Percentiles rank a stretch among this genome's conserved stretches.
phyloP scores from a whole-genome alignment of 1,140 invertebrate genomes.

The Heliconius hermathena region DNA sequence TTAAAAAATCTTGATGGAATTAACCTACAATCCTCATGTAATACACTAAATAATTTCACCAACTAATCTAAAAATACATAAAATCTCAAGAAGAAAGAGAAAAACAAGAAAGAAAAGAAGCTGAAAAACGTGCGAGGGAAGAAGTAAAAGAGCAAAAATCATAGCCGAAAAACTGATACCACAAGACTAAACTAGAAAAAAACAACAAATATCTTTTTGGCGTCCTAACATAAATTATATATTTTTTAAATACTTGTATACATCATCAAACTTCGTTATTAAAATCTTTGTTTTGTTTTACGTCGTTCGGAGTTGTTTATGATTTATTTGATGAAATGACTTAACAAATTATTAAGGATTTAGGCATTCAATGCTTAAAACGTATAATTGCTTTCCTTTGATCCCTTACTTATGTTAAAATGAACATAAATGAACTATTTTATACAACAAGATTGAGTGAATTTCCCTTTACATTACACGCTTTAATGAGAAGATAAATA shows the following conservation, averaged over 20 bases:
- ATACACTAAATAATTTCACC: too few species aligned
- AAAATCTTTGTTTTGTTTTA: neutral
- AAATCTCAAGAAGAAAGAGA: conserved; percentile 67
- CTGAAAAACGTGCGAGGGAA: conserved; percentile 59
- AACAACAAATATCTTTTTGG: neutral
- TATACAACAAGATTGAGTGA: conserved; percentile 1
- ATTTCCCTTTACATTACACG: neutral
- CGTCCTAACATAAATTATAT: neutral
- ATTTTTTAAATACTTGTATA: neutral
- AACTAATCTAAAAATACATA: neutral
- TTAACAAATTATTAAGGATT: conserved; percentile 1
- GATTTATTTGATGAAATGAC: conserved; percentile 15
- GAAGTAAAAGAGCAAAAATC: conserved; percentile 67
- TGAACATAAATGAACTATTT: conserved; percentile 8
- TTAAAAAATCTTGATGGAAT: too few species aligned
- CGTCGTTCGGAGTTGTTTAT: neutral
- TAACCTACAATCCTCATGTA: too few species aligned
- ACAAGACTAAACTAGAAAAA: conserved; percentile 38
- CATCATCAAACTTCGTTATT: neutral
- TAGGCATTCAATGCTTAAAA: neutral
- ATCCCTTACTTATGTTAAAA: neutral
- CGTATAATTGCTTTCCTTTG: conserved; percentile 9
- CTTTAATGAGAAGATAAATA: neutral
- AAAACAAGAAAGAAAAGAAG: conserved; percentile 65
- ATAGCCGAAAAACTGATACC: conserved; percentile 64